Evolutionary conservation across 92 coral and sea anemone genomes (phyloP), one percentile per base, ranked within the genome.

Genomic region (Anthopleura xanthogrammica): DNA sequence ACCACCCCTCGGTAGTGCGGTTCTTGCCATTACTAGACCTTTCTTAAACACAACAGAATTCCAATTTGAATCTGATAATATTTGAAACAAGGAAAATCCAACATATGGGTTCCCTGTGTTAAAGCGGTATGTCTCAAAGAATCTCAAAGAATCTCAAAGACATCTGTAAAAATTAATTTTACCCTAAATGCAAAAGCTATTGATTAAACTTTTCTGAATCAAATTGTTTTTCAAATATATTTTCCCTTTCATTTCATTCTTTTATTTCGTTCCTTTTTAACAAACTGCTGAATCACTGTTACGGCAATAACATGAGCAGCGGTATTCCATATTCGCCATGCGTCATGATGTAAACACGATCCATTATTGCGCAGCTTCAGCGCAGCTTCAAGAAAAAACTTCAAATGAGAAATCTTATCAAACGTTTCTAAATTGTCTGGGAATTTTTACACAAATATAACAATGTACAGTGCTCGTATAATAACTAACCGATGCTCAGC

Each of bases 291-390:
- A 68, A 3, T 68, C 70, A 60, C 24, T 3, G 64, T 58, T 17
- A 60, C 16, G 9, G 36, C 29, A 22, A 22, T 20, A n/a, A 5
- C 16, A 68, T 36, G 74, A 29, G 9, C 74, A 68, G 74, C 74
- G 74, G 74, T 68, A 12, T 36, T 3, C 16, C 42, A 41, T 80
- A 36, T 39, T 62, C 20, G 23, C 39, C 58, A 58, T 80, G 83
- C 83, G 76, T 52, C 24, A 20, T 80, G 83, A 80, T 80, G 83
- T 60, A 80, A 80, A 39, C 83, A 80, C 54, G n/a, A 10, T 13
- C 75, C 12, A 52, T 77, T 46, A 55, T 50, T 77, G 65, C 58
- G 80, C 46, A 8, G 58, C 58, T 54, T 10, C 39, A 7, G 52
- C 3, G 6, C 0, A 79, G 13, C 20, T 16, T 4, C 3, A 17